phyloP scores from a whole-genome alignment of 1,140 invertebrate species.

The Drosophila novamexicana region DNA sequence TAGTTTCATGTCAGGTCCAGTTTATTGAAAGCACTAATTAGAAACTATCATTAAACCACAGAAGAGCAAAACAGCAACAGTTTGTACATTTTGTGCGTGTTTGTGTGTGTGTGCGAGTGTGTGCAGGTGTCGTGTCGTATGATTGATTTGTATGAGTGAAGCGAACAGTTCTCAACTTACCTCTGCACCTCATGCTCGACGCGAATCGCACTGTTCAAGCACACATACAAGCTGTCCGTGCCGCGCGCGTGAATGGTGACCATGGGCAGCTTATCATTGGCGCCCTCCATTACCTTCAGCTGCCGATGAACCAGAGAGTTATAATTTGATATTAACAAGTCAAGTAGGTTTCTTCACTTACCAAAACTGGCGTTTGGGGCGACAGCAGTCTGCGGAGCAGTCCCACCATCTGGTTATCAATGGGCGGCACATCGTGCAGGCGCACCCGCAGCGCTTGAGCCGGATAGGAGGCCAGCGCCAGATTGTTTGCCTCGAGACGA shows the following conservation, averaged over 20 bases:
- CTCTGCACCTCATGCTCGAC: conserved; percentile 74
- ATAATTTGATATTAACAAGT: background rate
- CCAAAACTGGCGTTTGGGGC: conserved; percentile 65
- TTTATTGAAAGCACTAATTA: conserved; percentile 77
- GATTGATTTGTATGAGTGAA: conserved; percentile 19
- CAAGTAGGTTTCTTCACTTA: conserved; percentile 18
- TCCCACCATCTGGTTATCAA: conserved; percentile 60
- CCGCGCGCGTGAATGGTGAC: conserved; percentile 69
- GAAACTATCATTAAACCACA: conserved; percentile 67
- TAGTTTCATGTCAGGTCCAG: conserved; percentile 68
- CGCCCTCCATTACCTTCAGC: conserved; percentile 67
- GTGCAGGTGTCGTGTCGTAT: conserved; percentile 4
- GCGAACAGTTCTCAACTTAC: conserved; percentile 43
- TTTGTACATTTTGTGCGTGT: conserved; percentile 21
- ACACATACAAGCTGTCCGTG: conserved; percentile 55
- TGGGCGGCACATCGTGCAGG: conserved; percentile 72
- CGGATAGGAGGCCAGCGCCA: conserved; percentile 71
- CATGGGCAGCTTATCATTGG: conserved; percentile 52
- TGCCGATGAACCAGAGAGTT: conserved; percentile 12
- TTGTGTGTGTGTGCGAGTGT: conserved; percentile 25
- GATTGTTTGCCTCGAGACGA: conserved; percentile 75
- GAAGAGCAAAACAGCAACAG: conserved; percentile 35
- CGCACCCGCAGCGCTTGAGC: conserved; percentile 68
- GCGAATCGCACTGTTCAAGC: conserved; percentile 73
- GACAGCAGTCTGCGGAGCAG: conserved; percentile 68